Conservation (phyloP, 2,888 invertebrate genomes). For the Aquatica leii region DNA sequence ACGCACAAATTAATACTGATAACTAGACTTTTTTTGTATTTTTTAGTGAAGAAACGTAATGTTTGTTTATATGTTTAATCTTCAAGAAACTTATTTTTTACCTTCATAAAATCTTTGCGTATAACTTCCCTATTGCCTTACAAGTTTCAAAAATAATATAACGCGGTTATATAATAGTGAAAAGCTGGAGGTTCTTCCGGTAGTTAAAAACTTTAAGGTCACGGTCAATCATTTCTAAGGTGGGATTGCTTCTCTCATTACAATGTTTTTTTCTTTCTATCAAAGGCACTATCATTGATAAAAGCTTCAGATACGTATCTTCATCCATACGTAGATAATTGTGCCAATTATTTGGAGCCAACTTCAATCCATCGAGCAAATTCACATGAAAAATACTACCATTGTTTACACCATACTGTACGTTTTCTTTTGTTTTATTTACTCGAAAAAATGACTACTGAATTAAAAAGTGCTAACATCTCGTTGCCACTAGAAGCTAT, state of each 20-base stretch:
- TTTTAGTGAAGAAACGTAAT: background rate
- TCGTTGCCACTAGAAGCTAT: background rate
- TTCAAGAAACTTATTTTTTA: no score
- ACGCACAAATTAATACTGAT: background rate
- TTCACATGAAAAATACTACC: background rate
- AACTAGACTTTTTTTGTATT: no score
- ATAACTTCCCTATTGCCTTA: no score
- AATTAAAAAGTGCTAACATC: background rate
- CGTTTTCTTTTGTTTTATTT: background rate
- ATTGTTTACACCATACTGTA: background rate
- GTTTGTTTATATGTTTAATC: background rate
- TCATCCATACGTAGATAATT: no score
- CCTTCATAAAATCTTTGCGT: background rate
- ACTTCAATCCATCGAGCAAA: background rate
- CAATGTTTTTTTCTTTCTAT: conserved; percentile 3
- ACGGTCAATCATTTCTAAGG: background rate
- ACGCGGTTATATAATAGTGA: background rate
- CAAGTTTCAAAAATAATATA: background rate
- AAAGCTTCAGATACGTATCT: background rate
- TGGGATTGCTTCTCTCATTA: conserved; percentile 5
- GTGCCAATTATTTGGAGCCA: background rate
- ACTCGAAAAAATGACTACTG: background rate
- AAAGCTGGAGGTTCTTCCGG: background rate
- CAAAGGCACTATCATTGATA: background rate
- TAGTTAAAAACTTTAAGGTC: background rate